These are phyloP conservation scores for Chironomus tentans DNA, from an alignment of 2,888 invertebrate genomes.

Conservation along the genomic window DNA sequence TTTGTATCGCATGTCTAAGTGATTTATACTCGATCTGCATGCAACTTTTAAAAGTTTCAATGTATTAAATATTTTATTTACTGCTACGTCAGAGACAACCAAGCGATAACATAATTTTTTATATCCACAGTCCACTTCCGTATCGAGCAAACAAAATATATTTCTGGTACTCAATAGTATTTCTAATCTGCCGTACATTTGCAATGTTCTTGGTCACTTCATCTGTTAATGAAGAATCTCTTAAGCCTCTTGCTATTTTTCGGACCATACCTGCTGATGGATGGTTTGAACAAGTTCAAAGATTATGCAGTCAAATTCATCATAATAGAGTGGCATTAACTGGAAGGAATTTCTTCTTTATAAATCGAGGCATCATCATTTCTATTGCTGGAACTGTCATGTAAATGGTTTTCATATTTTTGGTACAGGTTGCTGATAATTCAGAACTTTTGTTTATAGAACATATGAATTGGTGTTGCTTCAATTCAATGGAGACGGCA, in stretches of 20 bases:
- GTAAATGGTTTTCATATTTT: neutral
- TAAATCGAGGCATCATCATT: neutral
- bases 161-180: constrained; percentile 3
- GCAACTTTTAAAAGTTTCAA: constrained; percentile 3
- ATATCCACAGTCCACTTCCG: neutral
- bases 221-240: neutral
- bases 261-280: neutral
- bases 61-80: neutral
- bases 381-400: neutral
- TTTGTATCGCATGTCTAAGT: neutral
- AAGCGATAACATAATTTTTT: too few species aligned
- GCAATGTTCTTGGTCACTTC: neutral
- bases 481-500: too few species aligned
- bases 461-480: neutral
- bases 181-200: neutral
- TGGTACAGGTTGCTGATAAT: neutral
- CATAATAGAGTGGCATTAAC: neutral
- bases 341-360: neutral
- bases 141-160: neutral
- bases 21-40: neutral
- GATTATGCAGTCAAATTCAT: neutral
- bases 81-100: too few species aligned
- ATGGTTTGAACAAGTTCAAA: neutral
- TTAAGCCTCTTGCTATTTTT: neutral
- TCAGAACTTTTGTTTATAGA: neutral